Conservation (phyloP, 2,888 invertebrate species). For the Myopa tessellatipennis region DNA sequence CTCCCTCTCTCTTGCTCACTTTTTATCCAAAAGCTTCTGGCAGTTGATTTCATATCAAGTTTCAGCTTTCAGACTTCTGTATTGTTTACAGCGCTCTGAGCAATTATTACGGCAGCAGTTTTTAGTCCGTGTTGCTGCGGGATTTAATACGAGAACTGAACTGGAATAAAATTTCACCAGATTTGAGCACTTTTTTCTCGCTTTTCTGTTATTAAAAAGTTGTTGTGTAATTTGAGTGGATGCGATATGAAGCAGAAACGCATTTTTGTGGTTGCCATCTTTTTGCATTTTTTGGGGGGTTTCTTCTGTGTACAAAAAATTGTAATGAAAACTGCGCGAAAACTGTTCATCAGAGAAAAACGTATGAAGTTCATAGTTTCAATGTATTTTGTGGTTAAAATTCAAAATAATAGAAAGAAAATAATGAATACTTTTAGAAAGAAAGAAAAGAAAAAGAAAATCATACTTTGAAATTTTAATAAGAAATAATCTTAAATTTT, state of each 20-base stretch:
- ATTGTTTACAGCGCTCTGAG: constrained; percentile 1
- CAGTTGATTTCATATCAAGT: background rate
- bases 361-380: too few species aligned
- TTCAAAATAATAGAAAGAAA: too few species aligned
- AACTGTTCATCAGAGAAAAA: too few species aligned
- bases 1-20: background rate
- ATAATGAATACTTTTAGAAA: too few species aligned
- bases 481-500: too few species aligned
- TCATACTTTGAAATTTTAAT: too few species aligned
- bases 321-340: too few species aligned
- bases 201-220: background rate
- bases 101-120: constrained; percentile 3
- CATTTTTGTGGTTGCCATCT: background rate
- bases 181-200: background rate
- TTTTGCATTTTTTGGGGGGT: too few species aligned
- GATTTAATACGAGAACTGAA: background rate
- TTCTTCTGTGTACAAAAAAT: too few species aligned
- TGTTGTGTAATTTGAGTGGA: background rate
- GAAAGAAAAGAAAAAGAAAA: too few species aligned
- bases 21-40: background rate
- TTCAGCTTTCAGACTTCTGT: background rate
- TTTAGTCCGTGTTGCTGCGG: background rate
- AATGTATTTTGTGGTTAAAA: too few species aligned
- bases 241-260: background rate
- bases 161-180: background rate